Conservation (phyloP, 2,113 vertebrate species). For the Xiphias gladius region DNA sequence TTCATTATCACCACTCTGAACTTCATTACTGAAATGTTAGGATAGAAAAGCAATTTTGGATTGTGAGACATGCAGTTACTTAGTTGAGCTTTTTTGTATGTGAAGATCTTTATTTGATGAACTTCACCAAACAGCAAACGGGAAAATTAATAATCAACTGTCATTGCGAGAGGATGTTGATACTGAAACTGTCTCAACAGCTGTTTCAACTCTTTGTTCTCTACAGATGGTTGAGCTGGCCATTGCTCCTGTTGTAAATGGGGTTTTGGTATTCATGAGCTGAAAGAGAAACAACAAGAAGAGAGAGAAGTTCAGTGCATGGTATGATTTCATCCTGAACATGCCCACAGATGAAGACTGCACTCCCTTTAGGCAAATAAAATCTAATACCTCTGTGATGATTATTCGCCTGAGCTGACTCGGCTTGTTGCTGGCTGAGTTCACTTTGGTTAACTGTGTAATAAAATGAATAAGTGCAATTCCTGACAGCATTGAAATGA, state of each 20-base stretch:
- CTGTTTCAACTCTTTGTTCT: background rate
- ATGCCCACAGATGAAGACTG: slow-evolving; percentile 25
- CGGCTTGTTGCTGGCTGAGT: slow-evolving; percentile 40
- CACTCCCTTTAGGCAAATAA: slow-evolving; percentile 44
- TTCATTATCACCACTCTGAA: background rate
- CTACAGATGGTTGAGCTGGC: slow-evolving; percentile 49
- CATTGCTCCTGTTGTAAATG: slow-evolving; percentile 72
- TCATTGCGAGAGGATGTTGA: background rate
- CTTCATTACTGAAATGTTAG: background rate
- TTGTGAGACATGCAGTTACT: background rate
- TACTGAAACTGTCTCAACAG: background rate
- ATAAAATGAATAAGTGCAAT: slow-evolving; percentile 19
- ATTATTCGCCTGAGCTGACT: background rate
- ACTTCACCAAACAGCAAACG: background rate
- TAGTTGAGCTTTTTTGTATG: background rate
- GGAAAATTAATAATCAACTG: background rate
- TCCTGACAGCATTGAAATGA: background rate
- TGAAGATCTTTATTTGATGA: background rate
- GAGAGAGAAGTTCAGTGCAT: slow-evolving; percentile 6
- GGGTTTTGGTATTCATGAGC: slow-evolving; percentile 76
- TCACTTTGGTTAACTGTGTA: slow-evolving; percentile 69
- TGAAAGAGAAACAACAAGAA: slow-evolving; percentile 39
- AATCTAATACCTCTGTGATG: slow-evolving; percentile 41
- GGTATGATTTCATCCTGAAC: background rate
- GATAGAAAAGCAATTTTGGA: background rate